A percentile compares a stretch with the other conserved stretches of the same genome.
phyloP scores from a whole-genome alignment of 2,797 vertebrate genomes.

The Lates japonicus region DNA sequence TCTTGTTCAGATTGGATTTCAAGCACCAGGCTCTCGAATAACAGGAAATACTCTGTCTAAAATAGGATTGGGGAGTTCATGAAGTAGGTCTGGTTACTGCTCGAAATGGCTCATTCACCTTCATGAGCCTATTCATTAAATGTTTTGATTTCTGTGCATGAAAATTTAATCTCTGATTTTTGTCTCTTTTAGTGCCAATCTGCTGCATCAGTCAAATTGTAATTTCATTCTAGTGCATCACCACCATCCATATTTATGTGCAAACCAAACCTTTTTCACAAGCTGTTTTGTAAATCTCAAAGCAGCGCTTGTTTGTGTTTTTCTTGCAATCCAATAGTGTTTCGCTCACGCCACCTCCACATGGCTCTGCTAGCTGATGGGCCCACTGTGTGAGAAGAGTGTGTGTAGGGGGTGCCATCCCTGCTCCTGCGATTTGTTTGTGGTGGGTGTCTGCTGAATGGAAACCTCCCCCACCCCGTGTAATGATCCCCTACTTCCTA shows the following conservation, averaged over 20 bases:
- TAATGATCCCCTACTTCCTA: conserved; percentile 89
- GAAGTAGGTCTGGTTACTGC: conserved; percentile 34
- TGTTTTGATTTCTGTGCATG: background rate
- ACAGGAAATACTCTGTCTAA: conserved; percentile 72
- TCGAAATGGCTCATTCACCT: conserved; percentile 16
- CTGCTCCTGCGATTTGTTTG: conserved; percentile 82
- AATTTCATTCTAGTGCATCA: background rate
- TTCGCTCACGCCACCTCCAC: conserved; percentile 54
- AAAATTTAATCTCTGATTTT: conserved; percentile 19
- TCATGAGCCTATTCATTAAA: background rate
- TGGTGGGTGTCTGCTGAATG: conserved; percentile 83
- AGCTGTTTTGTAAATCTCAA: background rate
- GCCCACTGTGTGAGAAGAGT: conserved; percentile 59
- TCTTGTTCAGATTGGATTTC: conserved; percentile 72
- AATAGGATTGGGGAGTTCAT: conserved; percentile 60
- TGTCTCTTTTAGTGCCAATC: background rate
- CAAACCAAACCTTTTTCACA: background rate
- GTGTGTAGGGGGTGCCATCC: conserved; percentile 55
- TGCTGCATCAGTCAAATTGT: background rate
- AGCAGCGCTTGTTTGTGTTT: background rate
- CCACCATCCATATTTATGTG: background rate
- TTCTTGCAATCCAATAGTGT: conserved; percentile 26
- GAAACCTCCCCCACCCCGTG: conserved; percentile 42
- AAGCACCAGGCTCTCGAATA: conserved; percentile 71
- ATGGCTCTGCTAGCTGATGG: conserved; percentile 73